Evolutionary conservation across 1,140 invertebrate genomes (phyloP).

Genomic region (Yoshiicerus persimilis): DNA sequence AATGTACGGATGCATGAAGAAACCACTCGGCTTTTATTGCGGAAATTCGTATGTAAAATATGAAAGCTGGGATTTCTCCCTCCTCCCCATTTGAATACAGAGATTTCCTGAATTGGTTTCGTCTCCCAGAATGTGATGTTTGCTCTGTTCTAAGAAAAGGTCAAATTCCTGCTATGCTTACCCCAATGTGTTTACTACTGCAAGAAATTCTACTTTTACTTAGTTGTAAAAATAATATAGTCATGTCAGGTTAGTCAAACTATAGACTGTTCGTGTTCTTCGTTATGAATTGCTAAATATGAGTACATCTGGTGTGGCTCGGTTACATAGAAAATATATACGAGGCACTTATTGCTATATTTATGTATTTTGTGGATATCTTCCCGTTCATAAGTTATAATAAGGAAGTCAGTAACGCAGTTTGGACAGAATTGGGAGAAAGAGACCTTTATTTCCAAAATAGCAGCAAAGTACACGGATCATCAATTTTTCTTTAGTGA

Average conservation of each 20-base stretch:
- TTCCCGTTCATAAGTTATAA: background rate
- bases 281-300: background rate
- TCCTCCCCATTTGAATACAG: background rate
- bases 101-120: constrained; percentile 11
- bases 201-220: background rate
- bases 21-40: constrained; percentile 5
- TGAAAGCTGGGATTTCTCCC: background rate
- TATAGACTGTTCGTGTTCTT: background rate
- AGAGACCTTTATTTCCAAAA: background rate
- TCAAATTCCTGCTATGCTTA: background rate
- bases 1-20: background rate
- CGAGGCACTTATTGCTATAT: background rate
- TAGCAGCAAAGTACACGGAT: background rate
- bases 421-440: background rate
- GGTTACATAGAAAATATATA: background rate
- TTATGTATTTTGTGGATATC: background rate
- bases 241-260: background rate
- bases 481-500: background rate
- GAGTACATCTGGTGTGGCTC: background rate
- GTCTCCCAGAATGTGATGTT: background rate
- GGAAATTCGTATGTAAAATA: constrained; percentile 7
- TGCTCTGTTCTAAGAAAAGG: background rate
- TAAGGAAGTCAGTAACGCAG: background rate
- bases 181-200: background rate
- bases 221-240: background rate